These are phyloP conservation scores for Oxyura jamaicensis DNA, from an alignment of 2,113 vertebrate species.

Conservation along the genomic window DNA sequence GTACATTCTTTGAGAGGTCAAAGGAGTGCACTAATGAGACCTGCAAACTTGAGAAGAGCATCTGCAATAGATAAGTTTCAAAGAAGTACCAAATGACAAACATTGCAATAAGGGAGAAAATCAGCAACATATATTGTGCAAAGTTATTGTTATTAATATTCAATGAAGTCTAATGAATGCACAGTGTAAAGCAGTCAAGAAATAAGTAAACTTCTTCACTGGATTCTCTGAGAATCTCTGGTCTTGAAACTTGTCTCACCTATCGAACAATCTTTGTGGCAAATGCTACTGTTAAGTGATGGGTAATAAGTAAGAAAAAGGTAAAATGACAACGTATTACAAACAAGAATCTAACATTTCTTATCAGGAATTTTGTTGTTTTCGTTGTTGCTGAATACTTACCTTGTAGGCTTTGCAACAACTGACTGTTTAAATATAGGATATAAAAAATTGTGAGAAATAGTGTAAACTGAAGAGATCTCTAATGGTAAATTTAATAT, in stretches of 20 bases:
- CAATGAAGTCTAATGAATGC: background rate
- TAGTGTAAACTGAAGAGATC: background rate
- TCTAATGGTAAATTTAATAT: background rate
- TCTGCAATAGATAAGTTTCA: background rate
- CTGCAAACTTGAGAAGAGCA: background rate
- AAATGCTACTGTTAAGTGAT: background rate
- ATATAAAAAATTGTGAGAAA: background rate
- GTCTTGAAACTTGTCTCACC: background rate
- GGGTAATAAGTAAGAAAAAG: background rate
- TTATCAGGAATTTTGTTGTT: background rate
- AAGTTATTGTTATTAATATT: background rate
- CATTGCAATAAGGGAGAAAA: background rate
- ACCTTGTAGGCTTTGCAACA: background rate
- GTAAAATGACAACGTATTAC: background rate
- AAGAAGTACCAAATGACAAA: background rate
- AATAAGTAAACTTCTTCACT: background rate
- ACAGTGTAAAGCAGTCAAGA: background rate
- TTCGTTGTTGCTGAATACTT: background rate
- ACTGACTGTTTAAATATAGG: background rate
- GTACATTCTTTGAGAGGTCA: background rate
- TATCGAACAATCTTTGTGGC: background rate
- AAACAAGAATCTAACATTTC: background rate
- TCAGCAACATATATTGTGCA: background rate
- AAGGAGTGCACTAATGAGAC: background rate
- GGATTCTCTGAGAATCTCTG: background rate